Percentiles rank a stretch among this genome's conserved stretches.
phyloP scores from a whole-genome alignment of 1,140 invertebrate genomes.

The Arion vulgaris region DNA sequence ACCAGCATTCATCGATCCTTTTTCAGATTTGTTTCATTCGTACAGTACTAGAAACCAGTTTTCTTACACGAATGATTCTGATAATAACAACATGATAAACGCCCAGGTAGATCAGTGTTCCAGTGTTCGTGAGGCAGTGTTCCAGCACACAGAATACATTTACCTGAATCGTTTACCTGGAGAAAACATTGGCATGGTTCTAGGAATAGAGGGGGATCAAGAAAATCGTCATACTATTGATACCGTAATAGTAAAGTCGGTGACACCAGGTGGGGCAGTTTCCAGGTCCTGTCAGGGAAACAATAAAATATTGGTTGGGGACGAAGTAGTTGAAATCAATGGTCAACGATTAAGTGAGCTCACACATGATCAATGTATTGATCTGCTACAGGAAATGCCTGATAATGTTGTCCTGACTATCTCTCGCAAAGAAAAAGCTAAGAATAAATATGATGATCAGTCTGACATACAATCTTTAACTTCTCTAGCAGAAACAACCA shows the following conservation, averaged over 20 bases:
- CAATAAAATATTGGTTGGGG: constrained; percentile 78
- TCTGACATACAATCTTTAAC: neutral
- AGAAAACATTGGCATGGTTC: constrained; percentile 89
- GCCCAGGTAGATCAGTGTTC: neutral
- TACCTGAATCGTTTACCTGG: constrained; percentile 86
- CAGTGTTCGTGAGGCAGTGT: neutral
- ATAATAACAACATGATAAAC: neutral
- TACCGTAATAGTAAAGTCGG: constrained; percentile 89
- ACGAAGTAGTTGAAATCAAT: constrained; percentile 91
- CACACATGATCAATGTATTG: constrained; percentile 89
- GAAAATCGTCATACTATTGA: constrained; percentile 78
- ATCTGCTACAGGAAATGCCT: constrained; percentile 73
- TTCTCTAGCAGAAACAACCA: neutral
- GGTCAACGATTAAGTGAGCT: constrained; percentile 82
- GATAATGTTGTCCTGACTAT: constrained; percentile 53
- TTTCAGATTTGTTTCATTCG: neutral
- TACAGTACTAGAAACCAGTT: too few relatives aligned
- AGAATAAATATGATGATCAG: neutral
- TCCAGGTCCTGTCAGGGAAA: constrained; percentile 83
- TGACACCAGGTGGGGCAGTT: constrained; percentile 89
- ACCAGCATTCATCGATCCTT: neutral
- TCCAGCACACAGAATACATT: constrained; percentile 73
- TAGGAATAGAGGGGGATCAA: constrained; percentile 92
- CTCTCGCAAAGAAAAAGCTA: neutral
- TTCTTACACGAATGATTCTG: too few relatives aligned